A percentile compares a stretch with the other conserved stretches of the same genome.
phyloP scores from a whole-genome alignment of 1,140 invertebrate genomes.

The Papilio polytes region DNA sequence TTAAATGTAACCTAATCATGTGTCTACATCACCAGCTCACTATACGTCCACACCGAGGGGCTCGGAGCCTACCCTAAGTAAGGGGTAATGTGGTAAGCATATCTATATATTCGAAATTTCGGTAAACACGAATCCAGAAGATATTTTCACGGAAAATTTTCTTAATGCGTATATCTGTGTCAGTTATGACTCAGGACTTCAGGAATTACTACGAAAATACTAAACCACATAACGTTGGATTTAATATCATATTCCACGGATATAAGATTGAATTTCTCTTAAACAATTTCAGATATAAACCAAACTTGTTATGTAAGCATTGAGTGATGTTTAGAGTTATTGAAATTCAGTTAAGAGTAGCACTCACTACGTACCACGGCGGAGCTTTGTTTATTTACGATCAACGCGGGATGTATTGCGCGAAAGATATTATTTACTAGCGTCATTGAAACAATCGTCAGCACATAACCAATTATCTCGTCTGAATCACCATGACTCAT shows the following conservation, averaged over 20 bases:
- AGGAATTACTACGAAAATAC: constrained; percentile 3
- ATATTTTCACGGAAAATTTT: constrained; percentile 10
- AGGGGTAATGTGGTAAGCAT: too few species aligned
- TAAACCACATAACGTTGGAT: not conserved
- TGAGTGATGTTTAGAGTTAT: constrained; percentile 28
- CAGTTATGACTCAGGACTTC: constrained; percentile 13
- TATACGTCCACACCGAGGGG: too few species aligned
- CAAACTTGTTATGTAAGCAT: constrained; percentile 7
- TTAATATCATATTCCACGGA: not conserved
- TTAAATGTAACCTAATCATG: too few species aligned
- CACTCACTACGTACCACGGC: not conserved
- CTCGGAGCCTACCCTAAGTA: too few species aligned
- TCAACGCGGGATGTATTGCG: constrained; percentile 5
- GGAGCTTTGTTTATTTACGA: constrained; percentile 20
- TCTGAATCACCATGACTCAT: constrained; percentile 17
- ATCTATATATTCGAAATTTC: not conserved
- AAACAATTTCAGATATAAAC: not conserved
- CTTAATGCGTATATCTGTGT: not conserved
- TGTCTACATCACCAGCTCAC: too few species aligned
- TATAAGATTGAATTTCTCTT: not conserved
- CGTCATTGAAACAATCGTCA: constrained; percentile 33
- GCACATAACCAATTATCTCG: constrained; percentile 27
- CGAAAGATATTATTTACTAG: constrained; percentile 26
- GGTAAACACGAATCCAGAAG: not conserved
- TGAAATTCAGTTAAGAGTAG: constrained; percentile 26